Base-by-base conservation (phyloP, 1,140 invertebrate species). In the Achroia grisella region DNA sequence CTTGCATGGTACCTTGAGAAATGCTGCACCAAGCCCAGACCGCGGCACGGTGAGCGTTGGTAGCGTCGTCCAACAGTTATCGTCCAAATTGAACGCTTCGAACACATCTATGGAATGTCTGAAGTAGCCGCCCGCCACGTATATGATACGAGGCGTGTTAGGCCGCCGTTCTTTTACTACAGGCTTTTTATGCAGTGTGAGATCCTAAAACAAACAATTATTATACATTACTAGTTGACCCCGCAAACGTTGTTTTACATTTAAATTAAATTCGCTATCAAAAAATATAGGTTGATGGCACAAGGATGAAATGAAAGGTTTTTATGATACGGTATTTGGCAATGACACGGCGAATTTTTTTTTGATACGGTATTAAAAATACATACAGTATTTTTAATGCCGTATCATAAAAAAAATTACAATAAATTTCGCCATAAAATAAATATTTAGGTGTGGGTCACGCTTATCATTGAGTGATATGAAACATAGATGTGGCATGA, bases 91-190 rank as follows among this genome's bases (percentile, higher is more conserved):
- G 75, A 92, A 97, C 0, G 92, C 94, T 76, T 97, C 96, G 54
- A 97, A 84, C 35, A 93, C 89, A 71, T 95, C 94, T 41, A 97
- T 85, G 1, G 95, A 97, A 68, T 95, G 91, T 49, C 92, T 88
- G 32, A 93, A 90, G 74, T 97, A 97, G 8, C 96, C 96, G 5
- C 96, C 96, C 8, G 94, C 94, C 14, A 96, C 91, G 72, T 96
- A 97, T 52, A 98, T 95, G 30, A 97, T 91, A 33, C 93, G 88
- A 0, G 93, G 93, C 10, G 93, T 93, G 67, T 94, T 94, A n/a
- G 94, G 94, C 3, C 91, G 93, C 41, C 94, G 78, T 67, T 95
- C 93, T 63, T 94, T 94, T 0, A 94, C 93, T 4, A 90, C 87
- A 0, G 93, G 91, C 54, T 91, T 91, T 62, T 95, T 94, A 62